Evolutionary conservation across 2,113 vertebrate species (phyloP).

Genomic region (Eclectus roratus): DNA sequence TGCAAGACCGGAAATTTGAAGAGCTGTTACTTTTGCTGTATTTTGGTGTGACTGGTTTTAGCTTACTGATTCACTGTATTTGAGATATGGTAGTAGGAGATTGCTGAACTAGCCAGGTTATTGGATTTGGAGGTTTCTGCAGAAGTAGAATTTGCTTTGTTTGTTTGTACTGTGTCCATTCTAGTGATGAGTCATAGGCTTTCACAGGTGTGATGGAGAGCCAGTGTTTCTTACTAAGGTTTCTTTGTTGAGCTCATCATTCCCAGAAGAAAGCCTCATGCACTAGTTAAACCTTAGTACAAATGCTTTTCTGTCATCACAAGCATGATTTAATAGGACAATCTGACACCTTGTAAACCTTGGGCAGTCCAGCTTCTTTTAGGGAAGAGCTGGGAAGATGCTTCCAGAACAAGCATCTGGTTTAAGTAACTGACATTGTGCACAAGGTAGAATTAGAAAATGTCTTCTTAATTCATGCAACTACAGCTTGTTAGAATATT

Average conservation of each 20-base stretch:
- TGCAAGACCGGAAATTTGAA: background rate
- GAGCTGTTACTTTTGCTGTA: background rate
- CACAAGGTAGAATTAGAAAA: background rate
- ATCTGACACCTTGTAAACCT: background rate
- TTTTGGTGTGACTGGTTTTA: background rate
- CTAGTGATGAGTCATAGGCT: background rate
- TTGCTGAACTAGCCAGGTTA: background rate
- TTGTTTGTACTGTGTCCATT: background rate
- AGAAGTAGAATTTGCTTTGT: background rate
- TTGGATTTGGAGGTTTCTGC: slow-evolving; percentile 1
- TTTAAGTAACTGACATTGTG: background rate
- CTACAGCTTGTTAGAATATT: background rate
- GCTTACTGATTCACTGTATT: background rate
- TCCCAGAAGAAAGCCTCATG: background rate
- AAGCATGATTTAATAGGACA: background rate
- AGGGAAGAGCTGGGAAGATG: background rate
- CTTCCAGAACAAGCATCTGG: background rate
- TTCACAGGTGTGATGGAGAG: background rate
- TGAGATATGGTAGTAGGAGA: background rate
- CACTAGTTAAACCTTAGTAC: background rate
- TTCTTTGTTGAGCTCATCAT: background rate
- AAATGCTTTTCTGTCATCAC: background rate
- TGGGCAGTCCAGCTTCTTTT: background rate
- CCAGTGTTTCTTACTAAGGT: background rate
- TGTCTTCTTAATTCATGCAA: background rate